Percentiles rank a stretch among this genome's conserved stretches.
phyloP scores from a whole-genome alignment of 2,888 invertebrate genomes.

The Colletes collaris region DNA sequence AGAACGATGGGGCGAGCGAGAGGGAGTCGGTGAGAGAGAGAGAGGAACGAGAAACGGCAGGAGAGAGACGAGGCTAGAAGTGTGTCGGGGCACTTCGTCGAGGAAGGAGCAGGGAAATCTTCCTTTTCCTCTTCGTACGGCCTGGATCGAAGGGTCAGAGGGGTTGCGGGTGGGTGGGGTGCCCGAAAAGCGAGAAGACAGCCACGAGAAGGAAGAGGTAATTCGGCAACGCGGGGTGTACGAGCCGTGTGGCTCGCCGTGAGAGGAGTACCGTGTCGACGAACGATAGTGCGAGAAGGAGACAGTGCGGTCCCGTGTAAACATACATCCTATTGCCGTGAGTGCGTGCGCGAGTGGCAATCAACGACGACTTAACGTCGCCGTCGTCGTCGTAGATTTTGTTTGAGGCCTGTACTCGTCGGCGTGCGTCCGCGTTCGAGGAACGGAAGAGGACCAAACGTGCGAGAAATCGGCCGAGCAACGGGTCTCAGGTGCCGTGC shows the following conservation, averaged over 20 bases:
- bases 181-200: slow-evolving; percentile 27
- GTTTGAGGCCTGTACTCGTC: neutral
- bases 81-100: slow-evolving; percentile 46
- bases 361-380: slow-evolving; percentile 50
- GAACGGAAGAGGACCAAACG: neutral
- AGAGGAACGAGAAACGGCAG: neutral
- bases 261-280: slow-evolving; percentile 33
- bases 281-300: slow-evolving; percentile 43
- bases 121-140: slow-evolving; percentile 44
- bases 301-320: slow-evolving; percentile 63
- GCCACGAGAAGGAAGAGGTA: slow-evolving; percentile 19
- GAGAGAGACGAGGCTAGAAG: slow-evolving; percentile 45
- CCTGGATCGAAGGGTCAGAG: slow-evolving; percentile 48
- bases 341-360: slow-evolving; percentile 57
- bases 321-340: slow-evolving; percentile 57
- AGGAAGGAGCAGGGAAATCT: slow-evolving; percentile 52
- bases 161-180: slow-evolving; percentile 54
- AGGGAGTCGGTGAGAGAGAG: slow-evolving; percentile 4
- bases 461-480: slow-evolving; percentile 27
- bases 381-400: slow-evolving; percentile 11
- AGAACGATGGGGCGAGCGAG: slow-evolving; percentile 26
- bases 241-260: neutral
- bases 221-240: neutral
- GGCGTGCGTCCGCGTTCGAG: slow-evolving; percentile 3
- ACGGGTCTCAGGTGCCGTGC: slow-evolving; percentile 13